phyloP scores from a whole-genome alignment of 2,888 invertebrate genomes.

The Tipula lateralis region DNA sequence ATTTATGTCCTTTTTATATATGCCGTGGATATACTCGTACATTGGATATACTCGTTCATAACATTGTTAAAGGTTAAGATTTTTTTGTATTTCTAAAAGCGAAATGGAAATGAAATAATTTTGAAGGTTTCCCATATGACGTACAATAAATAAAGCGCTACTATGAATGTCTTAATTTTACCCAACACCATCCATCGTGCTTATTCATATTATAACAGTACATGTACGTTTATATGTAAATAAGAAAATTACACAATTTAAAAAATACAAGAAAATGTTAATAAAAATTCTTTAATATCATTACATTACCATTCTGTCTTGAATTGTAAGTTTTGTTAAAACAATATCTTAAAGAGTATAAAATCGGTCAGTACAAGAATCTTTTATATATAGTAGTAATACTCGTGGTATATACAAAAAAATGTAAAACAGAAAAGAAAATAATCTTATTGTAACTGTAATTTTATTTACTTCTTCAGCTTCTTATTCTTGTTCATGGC shows the following conservation, averaged over 20 bases:
- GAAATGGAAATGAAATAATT: background rate
- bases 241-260: background rate
- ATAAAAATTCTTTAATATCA: background rate
- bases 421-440: background rate
- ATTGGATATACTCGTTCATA: background rate
- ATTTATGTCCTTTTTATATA: background rate
- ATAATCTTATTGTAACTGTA: background rate
- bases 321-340: background rate
- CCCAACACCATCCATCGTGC: background rate
- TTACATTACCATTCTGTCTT: constrained; percentile 11
- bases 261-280: background rate
- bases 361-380: background rate
- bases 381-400: background rate
- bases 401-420: background rate
- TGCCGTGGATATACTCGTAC: background rate
- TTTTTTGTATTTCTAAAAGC: background rate
- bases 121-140: background rate
- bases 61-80: background rate
- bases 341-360: background rate
- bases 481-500: background rate
- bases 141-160: background rate
- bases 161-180: background rate
- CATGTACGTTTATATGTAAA: background rate
- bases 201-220: background rate
- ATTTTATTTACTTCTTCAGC: background rate